Evolutionary conservation across 1,140 invertebrate species (phyloP), one percentile per base, ranked within the genome.

Genomic region (Manduca sexta): DNA sequence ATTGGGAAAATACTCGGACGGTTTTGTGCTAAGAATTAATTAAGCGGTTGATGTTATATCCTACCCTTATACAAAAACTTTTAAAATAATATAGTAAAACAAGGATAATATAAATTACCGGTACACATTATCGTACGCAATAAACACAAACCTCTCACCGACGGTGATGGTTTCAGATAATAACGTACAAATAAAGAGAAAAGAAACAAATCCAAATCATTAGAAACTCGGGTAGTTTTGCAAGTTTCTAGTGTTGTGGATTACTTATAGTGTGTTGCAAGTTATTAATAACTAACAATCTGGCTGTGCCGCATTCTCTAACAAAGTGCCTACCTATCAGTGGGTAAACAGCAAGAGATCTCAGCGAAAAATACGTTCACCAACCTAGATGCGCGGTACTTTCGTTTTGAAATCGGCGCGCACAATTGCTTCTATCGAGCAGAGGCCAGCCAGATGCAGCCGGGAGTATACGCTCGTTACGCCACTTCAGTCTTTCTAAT

Each of bases 361-460:
- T 73, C 66, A 54, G 45, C 68, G 69, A 75, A 74, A 79, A 80
- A 75, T 81, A 83, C 81, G 81, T 80, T 84, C 81, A 81, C 79
- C 77, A 74, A 80, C 81, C 77, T 78, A 82, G 81, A 84, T 81
- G 81, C 74, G 75, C 74, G 71, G 74, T 80, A 83, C 81, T 84
- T 84, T 84, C 79, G 79, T 85, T 85, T 83, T 79, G 82, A 85
- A 83, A 83, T 83, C 82, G 74, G 72, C 74, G 71, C 79, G 69
- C 68, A 84, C 81, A 81, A 84, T 83, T 80, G 81, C 69, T 78
- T 70, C 77, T 81, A 73, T 74, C 74, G 75, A 80, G 79, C 65
- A 74, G 63, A 68, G 62, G 68, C 75, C 57, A 65, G 66, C 66
- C 60, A 69, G 64, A 62, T 69, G 64, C 67, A 60, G 15, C 8